These are phyloP conservation scores for Bradypodion pumilum DNA, from an alignment of 2,797 vertebrate species.

Conservation along the genomic window DNA sequence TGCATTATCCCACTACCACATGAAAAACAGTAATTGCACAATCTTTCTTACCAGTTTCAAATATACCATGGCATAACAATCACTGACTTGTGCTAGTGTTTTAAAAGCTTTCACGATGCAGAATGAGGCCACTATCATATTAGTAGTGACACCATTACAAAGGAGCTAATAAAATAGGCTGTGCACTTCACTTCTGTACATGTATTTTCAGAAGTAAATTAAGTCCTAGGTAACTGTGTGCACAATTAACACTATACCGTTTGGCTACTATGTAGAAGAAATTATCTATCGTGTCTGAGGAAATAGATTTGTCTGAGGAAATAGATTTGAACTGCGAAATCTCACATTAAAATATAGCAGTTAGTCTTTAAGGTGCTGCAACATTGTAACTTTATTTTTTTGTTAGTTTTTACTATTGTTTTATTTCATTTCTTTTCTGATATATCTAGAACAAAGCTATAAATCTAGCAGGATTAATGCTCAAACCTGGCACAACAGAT, in stretches of 20 bases:
- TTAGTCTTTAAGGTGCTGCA: no score
- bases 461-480: slow-evolving; percentile 32
- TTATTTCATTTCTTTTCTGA: no score
- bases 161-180: neutral
- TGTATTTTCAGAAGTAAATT: neutral
- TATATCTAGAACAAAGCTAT: no score
- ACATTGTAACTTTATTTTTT: no score
- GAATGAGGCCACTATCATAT: slow-evolving; percentile 25
- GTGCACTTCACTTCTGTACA: neutral
- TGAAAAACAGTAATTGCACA: neutral
- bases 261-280: neutral
- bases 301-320: no score
- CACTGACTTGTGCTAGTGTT: neutral
- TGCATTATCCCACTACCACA: neutral
- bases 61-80: neutral
- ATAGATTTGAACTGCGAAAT: no score
- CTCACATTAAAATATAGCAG: no score
- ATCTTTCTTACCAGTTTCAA: neutral
- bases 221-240: neutral
- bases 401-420: no score
- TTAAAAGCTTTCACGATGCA: neutral
- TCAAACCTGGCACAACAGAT: slow-evolving; percentile 18
- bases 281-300: no score
- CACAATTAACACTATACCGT: neutral
- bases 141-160: neutral